phyloP scores from a whole-genome alignment of 2,888 invertebrate species.

The Camptogramma bilineatum region DNA sequence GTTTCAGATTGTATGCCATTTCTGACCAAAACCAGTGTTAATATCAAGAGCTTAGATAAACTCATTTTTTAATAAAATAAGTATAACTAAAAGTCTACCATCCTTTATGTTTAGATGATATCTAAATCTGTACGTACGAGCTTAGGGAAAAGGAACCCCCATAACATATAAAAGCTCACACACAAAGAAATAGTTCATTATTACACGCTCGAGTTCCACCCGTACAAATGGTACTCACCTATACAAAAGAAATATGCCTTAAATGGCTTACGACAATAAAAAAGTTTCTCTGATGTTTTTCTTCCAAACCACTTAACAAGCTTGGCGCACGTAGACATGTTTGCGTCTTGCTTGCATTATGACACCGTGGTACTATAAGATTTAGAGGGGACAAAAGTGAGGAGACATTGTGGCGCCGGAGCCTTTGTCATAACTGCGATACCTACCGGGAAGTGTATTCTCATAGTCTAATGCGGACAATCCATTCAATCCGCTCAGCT shows the following conservation, averaged over 20 bases:
- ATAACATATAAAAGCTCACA: conserved; percentile 46
- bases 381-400: conserved; percentile 82
- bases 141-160: conserved; percentile 36
- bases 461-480: conserved; percentile 49
- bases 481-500: conserved; percentile 29
- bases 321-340: conserved; percentile 84
- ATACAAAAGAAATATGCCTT: conserved; percentile 70
- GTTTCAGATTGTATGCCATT: neutral
- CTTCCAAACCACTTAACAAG: conserved; percentile 86
- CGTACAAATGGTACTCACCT: conserved; percentile 58
- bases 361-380: conserved; percentile 83
- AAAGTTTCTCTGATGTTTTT: conserved; percentile 85
- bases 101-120: conserved; percentile 7
- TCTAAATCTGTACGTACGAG: conserved; percentile 12
- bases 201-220: conserved; percentile 47
- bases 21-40: neutral
- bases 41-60: neutral
- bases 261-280: conserved; percentile 82
- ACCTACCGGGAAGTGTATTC: conserved; percentile 51
- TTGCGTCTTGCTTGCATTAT: conserved; percentile 85
- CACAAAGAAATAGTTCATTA: conserved; percentile 52
- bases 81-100: neutral
- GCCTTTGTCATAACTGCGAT: conserved; percentile 69
- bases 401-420: conserved; percentile 79
- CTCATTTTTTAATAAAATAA: neutral